Percentiles rank a stretch among this genome's conserved stretches.
phyloP scores from a whole-genome alignment of 2,888 invertebrate species.

The Agrochola lota region DNA sequence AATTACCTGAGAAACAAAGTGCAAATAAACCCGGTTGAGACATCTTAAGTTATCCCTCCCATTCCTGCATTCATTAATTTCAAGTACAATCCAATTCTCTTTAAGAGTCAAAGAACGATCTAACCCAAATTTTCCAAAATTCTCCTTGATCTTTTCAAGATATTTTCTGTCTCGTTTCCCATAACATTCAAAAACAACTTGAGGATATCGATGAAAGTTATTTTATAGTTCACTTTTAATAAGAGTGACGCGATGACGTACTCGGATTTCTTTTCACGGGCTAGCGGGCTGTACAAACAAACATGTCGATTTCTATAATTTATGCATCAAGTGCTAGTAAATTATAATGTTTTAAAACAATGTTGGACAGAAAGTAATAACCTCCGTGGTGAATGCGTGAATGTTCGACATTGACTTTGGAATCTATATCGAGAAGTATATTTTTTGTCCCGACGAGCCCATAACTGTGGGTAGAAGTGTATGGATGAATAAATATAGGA shows the following conservation, averaged over 20 bases:
- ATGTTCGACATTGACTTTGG: conserved; percentile 31
- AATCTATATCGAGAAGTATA: conserved; percentile 16
- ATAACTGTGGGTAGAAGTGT: background rate
- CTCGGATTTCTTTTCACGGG: conserved; percentile 17
- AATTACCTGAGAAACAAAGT: conserved; percentile 31
- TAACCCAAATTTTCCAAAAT: conserved; percentile 8
- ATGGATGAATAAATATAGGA: conserved; percentile 30
- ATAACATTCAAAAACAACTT: conserved; percentile 12
- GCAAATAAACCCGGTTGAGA: conserved; percentile 1
- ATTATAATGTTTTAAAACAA: conserved; percentile 52
- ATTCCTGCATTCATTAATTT: conserved; percentile 16
- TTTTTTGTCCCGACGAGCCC: conserved; percentile 3
- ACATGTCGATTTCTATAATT: conserved; percentile 42
- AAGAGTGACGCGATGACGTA: conserved; percentile 33
- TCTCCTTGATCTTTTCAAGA: conserved; percentile 15
- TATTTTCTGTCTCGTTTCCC: background rate
- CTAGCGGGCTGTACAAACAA: conserved; percentile 25
- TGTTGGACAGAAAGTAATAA: conserved; percentile 46
- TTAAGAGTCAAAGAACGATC: conserved; percentile 3
- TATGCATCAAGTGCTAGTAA: conserved; percentile 40
- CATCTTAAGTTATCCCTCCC: conserved; percentile 25
- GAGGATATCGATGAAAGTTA: conserved; percentile 11
- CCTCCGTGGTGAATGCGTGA: conserved; percentile 1
- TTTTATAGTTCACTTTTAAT: conserved; percentile 22
- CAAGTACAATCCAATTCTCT: conserved; percentile 28